A percentile compares a stretch with the other conserved stretches of the same genome.
Conservation (phyloP, 1,140 invertebrate species). For the Arctopsyche grandis region DNA sequence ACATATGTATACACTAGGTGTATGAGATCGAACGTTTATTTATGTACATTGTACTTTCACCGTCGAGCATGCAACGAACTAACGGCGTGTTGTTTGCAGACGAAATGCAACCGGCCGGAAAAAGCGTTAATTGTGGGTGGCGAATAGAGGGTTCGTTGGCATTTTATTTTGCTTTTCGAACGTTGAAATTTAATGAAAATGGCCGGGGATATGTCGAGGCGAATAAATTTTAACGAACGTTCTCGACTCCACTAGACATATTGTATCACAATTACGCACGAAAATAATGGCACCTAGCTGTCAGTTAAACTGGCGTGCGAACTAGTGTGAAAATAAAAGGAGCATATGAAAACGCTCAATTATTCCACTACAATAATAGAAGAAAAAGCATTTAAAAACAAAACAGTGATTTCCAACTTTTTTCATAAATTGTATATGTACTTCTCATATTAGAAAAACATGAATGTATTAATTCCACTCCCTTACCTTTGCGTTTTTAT, state of each 20-base stretch:
- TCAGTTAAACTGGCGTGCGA: background rate
- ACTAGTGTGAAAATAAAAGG: background rate
- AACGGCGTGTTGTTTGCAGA: background rate
- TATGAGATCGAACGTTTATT: background rate
- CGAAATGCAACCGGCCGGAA: background rate
- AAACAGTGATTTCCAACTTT: too few species aligned
- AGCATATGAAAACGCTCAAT: too few species aligned
- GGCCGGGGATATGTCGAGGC: background rate
- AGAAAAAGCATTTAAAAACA: too few species aligned
- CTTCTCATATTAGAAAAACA: too few species aligned
- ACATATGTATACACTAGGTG: background rate
- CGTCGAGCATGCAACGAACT: background rate
- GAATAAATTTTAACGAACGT: conserved; percentile 1
- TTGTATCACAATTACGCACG: background rate
- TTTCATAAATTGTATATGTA: too few species aligned
- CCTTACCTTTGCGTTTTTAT: too few species aligned
- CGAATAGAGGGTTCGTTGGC: background rate
- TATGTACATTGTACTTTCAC: background rate
- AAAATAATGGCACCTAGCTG: background rate
- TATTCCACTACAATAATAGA: too few species aligned
- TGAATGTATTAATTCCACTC: too few species aligned
- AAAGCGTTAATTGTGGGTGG: background rate
- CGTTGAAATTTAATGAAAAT: conserved; percentile 10
- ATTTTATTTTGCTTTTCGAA: background rate
- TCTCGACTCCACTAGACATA: background rate